Evolutionary conservation across 2,888 invertebrate genomes (phyloP).

Genomic region (Heterodera filipjevi): DNA sequence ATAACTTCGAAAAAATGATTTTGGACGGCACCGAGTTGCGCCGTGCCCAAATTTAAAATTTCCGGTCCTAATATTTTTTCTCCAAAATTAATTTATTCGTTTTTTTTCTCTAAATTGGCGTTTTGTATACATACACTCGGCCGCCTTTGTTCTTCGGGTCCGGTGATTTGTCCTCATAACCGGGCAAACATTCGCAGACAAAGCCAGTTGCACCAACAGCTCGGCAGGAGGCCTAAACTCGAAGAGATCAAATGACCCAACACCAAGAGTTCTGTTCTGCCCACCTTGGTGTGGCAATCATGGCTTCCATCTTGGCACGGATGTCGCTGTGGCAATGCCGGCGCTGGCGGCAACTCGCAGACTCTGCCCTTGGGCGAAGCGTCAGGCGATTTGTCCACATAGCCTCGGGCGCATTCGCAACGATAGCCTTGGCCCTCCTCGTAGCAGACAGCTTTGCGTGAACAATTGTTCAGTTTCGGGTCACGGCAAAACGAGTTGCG

Average conservation of each 20-base stretch:
- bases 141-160: constrained; percentile 53
- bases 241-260: background rate
- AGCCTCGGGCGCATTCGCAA: constrained; percentile 59
- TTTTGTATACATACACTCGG: constrained; percentile 43
- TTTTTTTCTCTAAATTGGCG: background rate
- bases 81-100: too few relatives aligned
- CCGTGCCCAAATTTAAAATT: too few relatives aligned
- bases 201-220: constrained; percentile 59
- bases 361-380: constrained; percentile 54
- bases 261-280: too few relatives aligned
- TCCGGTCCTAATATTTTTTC: too few relatives aligned
- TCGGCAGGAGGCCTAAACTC: constrained; percentile 60
- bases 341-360: constrained; percentile 61
- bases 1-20: too few relatives aligned
- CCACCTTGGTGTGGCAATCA: constrained; percentile 26
- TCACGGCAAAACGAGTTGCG: constrained; percentile 55
- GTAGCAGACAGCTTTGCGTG: constrained; percentile 64
- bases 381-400: constrained; percentile 56
- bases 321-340: constrained; percentile 54
- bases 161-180: constrained; percentile 61
- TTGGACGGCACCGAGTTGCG: too few relatives aligned
- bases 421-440: constrained; percentile 59
- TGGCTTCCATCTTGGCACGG: constrained; percentile 27
- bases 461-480: constrained; percentile 63
- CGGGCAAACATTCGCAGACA: constrained; percentile 63